phyloP scores from a whole-genome alignment of 2,113 vertebrate genomes.

The Vidua chalybeata region DNA sequence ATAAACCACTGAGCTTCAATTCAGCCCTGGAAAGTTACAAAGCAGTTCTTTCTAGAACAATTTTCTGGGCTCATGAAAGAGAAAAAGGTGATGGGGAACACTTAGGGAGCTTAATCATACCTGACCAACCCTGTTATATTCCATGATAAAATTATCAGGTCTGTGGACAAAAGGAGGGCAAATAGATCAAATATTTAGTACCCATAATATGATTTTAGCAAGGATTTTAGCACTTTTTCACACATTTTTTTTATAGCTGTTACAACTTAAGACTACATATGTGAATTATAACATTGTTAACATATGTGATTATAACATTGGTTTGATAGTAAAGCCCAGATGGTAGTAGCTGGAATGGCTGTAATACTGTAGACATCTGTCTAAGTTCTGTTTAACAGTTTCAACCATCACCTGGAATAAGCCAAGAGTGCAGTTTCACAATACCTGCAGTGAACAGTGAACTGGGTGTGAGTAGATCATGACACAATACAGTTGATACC shows the following conservation, averaged over 20 bases:
- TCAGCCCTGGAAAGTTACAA: neutral
- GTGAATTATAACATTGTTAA: neutral
- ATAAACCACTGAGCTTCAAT: neutral
- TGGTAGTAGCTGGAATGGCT: neutral
- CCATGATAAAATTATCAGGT: neutral
- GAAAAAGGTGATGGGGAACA: neutral
- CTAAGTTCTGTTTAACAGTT: neutral
- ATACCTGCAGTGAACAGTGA: neutral
- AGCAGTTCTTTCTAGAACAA: neutral
- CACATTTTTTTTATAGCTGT: neutral
- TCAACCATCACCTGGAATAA: neutral
- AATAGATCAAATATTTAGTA: neutral
- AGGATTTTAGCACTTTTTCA: neutral
- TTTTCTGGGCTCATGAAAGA: neutral
- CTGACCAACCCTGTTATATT: neutral
- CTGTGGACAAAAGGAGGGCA: neutral
- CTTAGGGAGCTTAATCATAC: neutral
- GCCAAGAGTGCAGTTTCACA: neutral
- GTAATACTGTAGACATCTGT: neutral
- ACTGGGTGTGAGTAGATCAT: rapidly evolving
- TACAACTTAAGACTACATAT: neutral
- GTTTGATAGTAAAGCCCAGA: neutral
- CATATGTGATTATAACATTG: neutral
- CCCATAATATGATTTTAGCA: neutral
- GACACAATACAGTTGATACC: neutral